A percentile compares a stretch with the other conserved stretches of the same genome.
phyloP scores from a whole-genome alignment of 2,888 invertebrate species.

The Phorcus lineatus region DNA sequence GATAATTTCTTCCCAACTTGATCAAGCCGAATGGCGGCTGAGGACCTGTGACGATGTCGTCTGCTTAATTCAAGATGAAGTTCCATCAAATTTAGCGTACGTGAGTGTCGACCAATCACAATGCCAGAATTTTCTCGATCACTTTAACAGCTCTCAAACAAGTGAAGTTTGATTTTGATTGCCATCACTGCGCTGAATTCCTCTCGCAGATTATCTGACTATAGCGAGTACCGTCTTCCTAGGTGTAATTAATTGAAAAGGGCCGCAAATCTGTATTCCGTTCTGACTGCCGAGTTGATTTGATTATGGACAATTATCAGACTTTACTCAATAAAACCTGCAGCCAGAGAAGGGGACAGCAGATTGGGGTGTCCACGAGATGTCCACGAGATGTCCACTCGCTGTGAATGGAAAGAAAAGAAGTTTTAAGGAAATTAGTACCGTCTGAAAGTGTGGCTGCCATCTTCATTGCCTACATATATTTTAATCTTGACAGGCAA shows the following conservation, averaged over 20 bases:
- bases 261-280: not conserved
- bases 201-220: not conserved
- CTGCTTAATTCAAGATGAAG: not conserved
- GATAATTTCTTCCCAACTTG: constrained; percentile 8
- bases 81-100: not conserved
- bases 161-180: not conserved
- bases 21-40: not conserved
- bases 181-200: not conserved
- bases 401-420: not conserved
- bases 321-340: not conserved
- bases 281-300: not conserved
- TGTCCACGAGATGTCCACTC: not conserved
- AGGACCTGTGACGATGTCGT: not conserved
- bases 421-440: not conserved
- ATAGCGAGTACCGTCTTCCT: not conserved
- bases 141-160: not conserved
- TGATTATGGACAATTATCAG: constrained; percentile 8
- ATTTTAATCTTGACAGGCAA: too few relatives aligned
- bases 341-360: not conserved
- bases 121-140: not conserved
- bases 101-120: not conserved
- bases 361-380: not conserved
- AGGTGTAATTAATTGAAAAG: constrained; percentile 15
- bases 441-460: not conserved
- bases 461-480: too few relatives aligned